Percentiles rank a stretch among this genome's conserved stretches.
These are phyloP conservation scores for Drosophila lacteicornis DNA, from an alignment of 1,140 invertebrate species.

Conservation along the genomic window DNA sequence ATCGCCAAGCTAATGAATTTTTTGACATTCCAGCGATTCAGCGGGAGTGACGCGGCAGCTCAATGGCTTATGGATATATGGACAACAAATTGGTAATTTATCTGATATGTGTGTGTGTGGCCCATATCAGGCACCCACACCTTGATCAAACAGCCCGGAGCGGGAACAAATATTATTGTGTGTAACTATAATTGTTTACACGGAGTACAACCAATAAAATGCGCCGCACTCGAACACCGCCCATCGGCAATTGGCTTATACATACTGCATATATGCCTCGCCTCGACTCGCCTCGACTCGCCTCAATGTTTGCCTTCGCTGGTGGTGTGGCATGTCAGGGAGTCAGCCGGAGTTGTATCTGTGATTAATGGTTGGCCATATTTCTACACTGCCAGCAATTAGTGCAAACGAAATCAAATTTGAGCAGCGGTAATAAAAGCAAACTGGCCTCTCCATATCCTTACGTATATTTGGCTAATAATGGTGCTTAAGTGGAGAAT, in stretches of 20 bases:
- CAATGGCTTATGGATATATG: slow-evolving; percentile 6
- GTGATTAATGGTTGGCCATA: slow-evolving; percentile 72
- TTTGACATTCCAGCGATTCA: slow-evolving; percentile 9
- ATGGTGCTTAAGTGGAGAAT: slow-evolving; percentile 65
- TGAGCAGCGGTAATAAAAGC: slow-evolving; percentile 52
- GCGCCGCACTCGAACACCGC: neutral
- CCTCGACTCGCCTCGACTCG: neutral
- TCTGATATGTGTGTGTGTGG: slow-evolving; percentile 7
- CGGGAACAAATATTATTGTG: slow-evolving; percentile 59
- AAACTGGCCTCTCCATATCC: slow-evolving; percentile 26
- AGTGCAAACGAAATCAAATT: slow-evolving; percentile 76
- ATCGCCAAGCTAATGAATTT: slow-evolving; percentile 25
- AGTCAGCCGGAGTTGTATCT: slow-evolving; percentile 37
- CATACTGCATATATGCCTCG: neutral
- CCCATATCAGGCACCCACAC: slow-evolving; percentile 5
- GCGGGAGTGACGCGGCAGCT: slow-evolving; percentile 3
- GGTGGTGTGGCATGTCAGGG: slow-evolving; percentile 25
- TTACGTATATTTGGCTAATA: slow-evolving; percentile 67
- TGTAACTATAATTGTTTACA: slow-evolving; percentile 75
- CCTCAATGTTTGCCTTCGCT: neutral
- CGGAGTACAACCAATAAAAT: slow-evolving; percentile 67
- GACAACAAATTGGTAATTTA: slow-evolving; percentile 32
- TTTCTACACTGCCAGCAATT: slow-evolving; percentile 74
- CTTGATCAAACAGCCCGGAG: slow-evolving; percentile 26
- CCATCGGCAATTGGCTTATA: slow-evolving; percentile 7